Conservation (phyloP, 2,888 invertebrate species). For the Trichopria drosophilae region DNA sequence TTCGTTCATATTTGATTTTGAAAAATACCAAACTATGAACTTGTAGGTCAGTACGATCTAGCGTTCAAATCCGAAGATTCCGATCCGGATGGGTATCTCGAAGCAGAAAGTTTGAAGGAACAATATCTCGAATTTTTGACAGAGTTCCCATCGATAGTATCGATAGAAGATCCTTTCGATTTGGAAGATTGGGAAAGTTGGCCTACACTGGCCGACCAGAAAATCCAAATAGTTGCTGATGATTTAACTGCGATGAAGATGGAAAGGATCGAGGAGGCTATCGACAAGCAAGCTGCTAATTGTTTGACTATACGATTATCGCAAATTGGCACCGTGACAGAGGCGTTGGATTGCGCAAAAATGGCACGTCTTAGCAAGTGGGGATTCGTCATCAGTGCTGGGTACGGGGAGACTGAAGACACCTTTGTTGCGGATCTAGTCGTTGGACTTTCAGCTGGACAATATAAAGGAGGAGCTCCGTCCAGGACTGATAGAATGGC, state of each 20-base stretch:
- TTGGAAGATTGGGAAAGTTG: conserved; percentile 52
- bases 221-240: conserved; percentile 49
- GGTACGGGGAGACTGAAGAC: conserved; percentile 51
- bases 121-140: conserved; percentile 44
- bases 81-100: conserved; percentile 48
- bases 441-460: conserved; percentile 47
- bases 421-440: conserved; percentile 51
- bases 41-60: conserved; percentile 48
- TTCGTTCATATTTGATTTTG: background rate
- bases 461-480: conserved; percentile 52
- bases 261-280: conserved; percentile 48
- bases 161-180: conserved; percentile 53
- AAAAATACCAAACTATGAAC: background rate
- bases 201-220: conserved; percentile 42
- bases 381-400: conserved; percentile 44
- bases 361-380: conserved; percentile 46
- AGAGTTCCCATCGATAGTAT: conserved; percentile 46
- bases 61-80: conserved; percentile 50
- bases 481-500: conserved; percentile 46
- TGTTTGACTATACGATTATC: conserved; percentile 46
- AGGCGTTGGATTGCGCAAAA: conserved; percentile 46
- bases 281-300: conserved; percentile 47
- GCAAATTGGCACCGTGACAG: conserved; percentile 50
- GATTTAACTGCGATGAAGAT: conserved; percentile 48
- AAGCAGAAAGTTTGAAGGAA: conserved; percentile 44